These are phyloP conservation scores for Tineola bisselliella DNA, from an alignment of 2,888 invertebrate genomes.

Conservation along the genomic window DNA sequence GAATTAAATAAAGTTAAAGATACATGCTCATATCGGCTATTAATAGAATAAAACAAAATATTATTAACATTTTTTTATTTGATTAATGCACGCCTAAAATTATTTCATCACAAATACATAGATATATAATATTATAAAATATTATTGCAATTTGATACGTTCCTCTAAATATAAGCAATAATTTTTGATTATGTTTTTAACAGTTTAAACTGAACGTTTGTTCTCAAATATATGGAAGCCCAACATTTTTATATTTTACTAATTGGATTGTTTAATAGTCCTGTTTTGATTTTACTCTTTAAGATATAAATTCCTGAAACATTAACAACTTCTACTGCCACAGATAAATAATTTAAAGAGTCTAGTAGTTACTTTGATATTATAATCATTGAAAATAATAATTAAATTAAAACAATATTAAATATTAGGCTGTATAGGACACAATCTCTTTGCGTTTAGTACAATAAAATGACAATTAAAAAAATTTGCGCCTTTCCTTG, in stretches of 20 bases:
- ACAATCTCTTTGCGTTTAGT: too few relatives aligned
- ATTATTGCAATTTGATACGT: conserved; percentile 4
- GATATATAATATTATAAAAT: not conserved
- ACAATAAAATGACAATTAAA: too few relatives aligned
- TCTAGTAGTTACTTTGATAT: too few relatives aligned
- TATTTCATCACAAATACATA: conserved; percentile 8
- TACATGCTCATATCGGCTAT: too few relatives aligned
- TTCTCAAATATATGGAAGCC: not conserved
- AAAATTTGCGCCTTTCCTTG: too few relatives aligned
- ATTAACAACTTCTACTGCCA: too few relatives aligned
- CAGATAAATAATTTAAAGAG: too few relatives aligned
- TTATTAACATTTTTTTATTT: not conserved
- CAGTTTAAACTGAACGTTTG: not conserved
- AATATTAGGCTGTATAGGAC: too few relatives aligned
- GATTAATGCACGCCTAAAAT: conserved; percentile 1
- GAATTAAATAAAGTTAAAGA: too few relatives aligned
- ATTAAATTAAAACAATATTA: too few relatives aligned
- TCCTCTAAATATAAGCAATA: not conserved
- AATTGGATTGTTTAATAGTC: not conserved
- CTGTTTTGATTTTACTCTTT: not conserved
- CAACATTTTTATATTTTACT: not conserved
- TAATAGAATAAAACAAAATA: not conserved
- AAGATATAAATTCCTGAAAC: too few relatives aligned
- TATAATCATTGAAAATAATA: too few relatives aligned
- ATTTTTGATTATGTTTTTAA: not conserved